A percentile compares a stretch with the other conserved stretches of the same genome.
Conservation (phyloP, 2,797 vertebrate genomes). For the Sebastes iracundus region DNA sequence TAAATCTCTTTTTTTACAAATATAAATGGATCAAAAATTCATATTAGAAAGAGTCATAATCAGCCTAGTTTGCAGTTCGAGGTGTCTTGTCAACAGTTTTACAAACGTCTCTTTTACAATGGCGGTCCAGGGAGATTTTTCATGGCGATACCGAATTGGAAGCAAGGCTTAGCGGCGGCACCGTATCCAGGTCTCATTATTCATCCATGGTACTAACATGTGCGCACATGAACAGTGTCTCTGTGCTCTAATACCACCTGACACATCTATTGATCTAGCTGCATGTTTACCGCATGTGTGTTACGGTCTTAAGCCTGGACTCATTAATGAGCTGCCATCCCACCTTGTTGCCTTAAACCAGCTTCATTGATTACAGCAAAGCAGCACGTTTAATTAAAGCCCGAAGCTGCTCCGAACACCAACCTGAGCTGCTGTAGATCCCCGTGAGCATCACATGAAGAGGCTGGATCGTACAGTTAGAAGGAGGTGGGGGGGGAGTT, state of each 20-base stretch:
- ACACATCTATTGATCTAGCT: background rate
- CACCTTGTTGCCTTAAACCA: conserved; percentile 29
- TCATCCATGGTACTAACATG: too few species aligned
- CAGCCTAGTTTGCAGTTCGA: too few species aligned
- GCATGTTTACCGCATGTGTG: background rate
- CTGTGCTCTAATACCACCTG: background rate
- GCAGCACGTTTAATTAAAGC: conserved; percentile 59
- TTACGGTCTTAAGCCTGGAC: background rate
- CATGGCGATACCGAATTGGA: too few species aligned
- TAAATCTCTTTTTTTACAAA: too few species aligned
- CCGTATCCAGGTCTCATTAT: too few species aligned
- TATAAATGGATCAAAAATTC: too few species aligned
- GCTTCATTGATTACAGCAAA: conserved; percentile 48
- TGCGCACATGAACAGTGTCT: background rate
- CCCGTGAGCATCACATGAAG: background rate
- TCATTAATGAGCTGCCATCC: conserved; percentile 52
- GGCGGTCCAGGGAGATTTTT: too few species aligned
- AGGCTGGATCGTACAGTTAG: background rate
- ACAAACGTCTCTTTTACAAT: too few species aligned
- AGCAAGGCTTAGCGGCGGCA: fast-evolving
- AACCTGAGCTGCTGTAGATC: background rate
- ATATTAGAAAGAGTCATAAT: too few species aligned
- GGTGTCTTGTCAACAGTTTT: too few species aligned
- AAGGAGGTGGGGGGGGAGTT: background rate
- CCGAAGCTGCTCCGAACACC: background rate